Evolutionary conservation across 2,888 invertebrate genomes (phyloP).

Genomic region (Amblyjoppa fuscipennis): DNA sequence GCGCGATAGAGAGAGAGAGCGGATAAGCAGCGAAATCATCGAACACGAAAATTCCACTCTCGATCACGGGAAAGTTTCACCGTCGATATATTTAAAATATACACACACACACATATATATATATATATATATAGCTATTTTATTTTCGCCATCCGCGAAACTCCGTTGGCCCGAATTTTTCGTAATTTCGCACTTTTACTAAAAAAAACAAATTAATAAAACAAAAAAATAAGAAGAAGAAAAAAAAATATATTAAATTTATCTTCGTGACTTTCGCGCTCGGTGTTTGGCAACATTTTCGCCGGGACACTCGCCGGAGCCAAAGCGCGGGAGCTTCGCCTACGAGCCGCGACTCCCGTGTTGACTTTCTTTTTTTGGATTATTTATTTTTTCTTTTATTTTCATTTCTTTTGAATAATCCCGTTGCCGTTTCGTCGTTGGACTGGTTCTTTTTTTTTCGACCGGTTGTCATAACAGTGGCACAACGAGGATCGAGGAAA

Average conservation of each 20-base stretch:
- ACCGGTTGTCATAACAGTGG: conserved; percentile 23
- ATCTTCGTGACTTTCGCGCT: not conserved
- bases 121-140: not conserved
- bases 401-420: not conserved
- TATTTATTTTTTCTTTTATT: too few species aligned
- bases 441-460: conserved; percentile 12
- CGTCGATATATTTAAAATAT: not conserved
- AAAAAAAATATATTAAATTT: not conserved
- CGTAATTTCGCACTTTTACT: not conserved
- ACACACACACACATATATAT: not conserved
- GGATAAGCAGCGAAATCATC: conserved; percentile 52
- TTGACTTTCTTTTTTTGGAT: not conserved
- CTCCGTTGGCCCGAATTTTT: not conserved
- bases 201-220: too few species aligned
- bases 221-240: not conserved
- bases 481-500: conserved; percentile 29
- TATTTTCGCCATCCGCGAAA: not conserved
- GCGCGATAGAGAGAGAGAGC: conserved; percentile 30
- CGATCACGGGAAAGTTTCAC: not conserved
- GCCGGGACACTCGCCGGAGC: not conserved
- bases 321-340: not conserved
- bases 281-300: not conserved
- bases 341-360: not conserved
- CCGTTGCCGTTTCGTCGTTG: not conserved
- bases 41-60: conserved; percentile 23